A percentile compares a stretch with the other conserved stretches of the same genome.
Evolutionary conservation across 2,113 vertebrate genomes (phyloP).

Genomic region (Hemibagrus wyckioides): DNA sequence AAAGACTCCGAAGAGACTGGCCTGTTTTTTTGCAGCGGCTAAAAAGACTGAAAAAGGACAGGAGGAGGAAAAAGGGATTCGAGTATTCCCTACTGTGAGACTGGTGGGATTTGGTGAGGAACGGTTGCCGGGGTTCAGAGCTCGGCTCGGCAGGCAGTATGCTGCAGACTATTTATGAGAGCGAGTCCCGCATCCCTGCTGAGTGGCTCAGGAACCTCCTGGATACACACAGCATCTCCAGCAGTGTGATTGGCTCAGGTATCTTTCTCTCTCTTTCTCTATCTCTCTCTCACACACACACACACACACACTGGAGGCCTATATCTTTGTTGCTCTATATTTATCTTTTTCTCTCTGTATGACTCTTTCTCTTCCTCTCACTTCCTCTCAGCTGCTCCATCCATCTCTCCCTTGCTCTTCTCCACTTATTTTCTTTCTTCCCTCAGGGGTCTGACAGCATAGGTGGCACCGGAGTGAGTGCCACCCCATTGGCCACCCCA

Average conservation of each 20-base stretch:
- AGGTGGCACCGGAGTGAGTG: neutral
- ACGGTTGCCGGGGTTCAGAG: neutral
- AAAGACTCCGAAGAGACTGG: neutral
- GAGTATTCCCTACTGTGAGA: neutral
- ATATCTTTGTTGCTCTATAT: conserved; percentile 9
- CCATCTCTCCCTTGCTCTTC: conserved; percentile 1
- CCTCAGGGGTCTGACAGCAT: neutral
- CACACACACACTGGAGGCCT: neutral
- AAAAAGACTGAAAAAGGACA: conserved; percentile 6
- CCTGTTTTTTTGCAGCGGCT: neutral
- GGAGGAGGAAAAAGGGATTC: neutral
- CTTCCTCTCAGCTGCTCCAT: conserved; percentile 21
- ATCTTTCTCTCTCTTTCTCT: conserved; percentile 8
- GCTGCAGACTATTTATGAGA: conserved; percentile 59
- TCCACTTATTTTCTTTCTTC: neutral
- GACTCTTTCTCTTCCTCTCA: conserved; percentile 10
- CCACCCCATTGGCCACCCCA: neutral
- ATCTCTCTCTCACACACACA: conserved; percentile 6
- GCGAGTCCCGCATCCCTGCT: conserved; percentile 52
- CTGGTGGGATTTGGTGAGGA: neutral
- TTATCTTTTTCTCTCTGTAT: conserved; percentile 7
- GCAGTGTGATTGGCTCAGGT: conserved; percentile 46
- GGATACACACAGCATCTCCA: conserved; percentile 47
- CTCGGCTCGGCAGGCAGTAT: conserved; percentile 33
- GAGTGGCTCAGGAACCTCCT: conserved; percentile 55